Evolutionary conservation across 2,113 vertebrate genomes (phyloP).

Genomic region (Phyllopteryx taeniolatus): DNA sequence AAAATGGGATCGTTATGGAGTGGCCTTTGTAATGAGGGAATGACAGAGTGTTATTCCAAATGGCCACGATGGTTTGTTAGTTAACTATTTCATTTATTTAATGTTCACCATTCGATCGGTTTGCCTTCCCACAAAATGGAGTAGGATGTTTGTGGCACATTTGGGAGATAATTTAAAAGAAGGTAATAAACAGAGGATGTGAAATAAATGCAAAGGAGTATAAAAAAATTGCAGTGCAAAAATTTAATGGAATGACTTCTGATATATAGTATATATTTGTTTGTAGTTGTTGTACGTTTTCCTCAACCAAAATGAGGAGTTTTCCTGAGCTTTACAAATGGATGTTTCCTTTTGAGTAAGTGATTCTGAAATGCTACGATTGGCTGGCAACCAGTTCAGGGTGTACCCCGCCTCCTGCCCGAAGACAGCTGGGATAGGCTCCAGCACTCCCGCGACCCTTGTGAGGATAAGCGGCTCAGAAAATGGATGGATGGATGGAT

Average conservation of each 20-base stretch:
- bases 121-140: slow-evolving; percentile 5
- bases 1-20: slow-evolving; percentile 58
- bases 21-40: slow-evolving; percentile 40
- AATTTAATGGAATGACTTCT: not conserved
- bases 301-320: not conserved
- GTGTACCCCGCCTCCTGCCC: too few relatives aligned
- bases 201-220: not conserved
- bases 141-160: not conserved
- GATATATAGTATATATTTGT: not conserved
- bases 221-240: not conserved
- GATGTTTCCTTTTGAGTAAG: not conserved
- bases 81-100: slow-evolving; percentile 31
- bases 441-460: too few relatives aligned
- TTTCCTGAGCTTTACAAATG: not conserved
- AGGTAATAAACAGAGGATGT: not conserved
- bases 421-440: too few relatives aligned
- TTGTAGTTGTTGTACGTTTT: not conserved
- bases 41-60: slow-evolving; percentile 31
- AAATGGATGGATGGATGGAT: too few relatives aligned
- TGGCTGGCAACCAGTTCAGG: too few relatives aligned
- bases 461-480: too few relatives aligned
- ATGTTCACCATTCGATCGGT: slow-evolving; percentile 2
- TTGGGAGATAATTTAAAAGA: not conserved
- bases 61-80: slow-evolving; percentile 28
- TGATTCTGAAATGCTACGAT: not conserved